These are phyloP conservation scores for Acanthurus tractus DNA, from an alignment of 2,797 vertebrate species.

Conservation along the genomic window DNA sequence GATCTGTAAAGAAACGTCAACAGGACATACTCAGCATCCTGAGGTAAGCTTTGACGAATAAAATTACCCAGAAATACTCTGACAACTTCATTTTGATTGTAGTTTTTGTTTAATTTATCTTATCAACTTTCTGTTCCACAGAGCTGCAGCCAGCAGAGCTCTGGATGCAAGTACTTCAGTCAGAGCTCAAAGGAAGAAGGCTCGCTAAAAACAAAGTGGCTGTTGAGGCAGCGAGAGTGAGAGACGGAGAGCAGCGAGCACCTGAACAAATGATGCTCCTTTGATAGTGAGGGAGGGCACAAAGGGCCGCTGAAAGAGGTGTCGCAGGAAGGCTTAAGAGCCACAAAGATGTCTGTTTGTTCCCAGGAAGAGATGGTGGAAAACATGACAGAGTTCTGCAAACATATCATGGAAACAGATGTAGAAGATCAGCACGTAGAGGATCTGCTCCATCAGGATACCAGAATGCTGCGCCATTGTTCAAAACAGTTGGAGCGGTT, in stretches of 20 bases:
- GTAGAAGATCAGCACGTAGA: slow-evolving; percentile 26
- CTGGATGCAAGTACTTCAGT: slow-evolving; percentile 20
- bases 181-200: slow-evolving; percentile 8
- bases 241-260: slow-evolving; percentile 64
- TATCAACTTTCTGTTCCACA: slow-evolving; percentile 48
- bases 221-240: slow-evolving; percentile 43
- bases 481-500: background rate
- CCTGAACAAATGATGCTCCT: slow-evolving; percentile 77
- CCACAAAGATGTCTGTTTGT: slow-evolving; percentile 51
- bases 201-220: slow-evolving; percentile 38
- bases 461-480: background rate
- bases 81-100: background rate
- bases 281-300: slow-evolving; percentile 30
- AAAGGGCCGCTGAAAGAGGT: slow-evolving; percentile 56
- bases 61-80: background rate
- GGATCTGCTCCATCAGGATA: background rate
- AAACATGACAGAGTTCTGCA: slow-evolving; percentile 39
- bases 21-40: slow-evolving; percentile 46
- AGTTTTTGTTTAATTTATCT: background rate
- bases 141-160: slow-evolving; percentile 50
- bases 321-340: slow-evolving; percentile 41
- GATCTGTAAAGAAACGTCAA: slow-evolving; percentile 15
- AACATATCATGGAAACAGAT: slow-evolving; percentile 41
- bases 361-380: slow-evolving; percentile 31
- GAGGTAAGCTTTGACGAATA: slow-evolving; percentile 55